Evolutionary conservation across 2,888 invertebrate genomes (phyloP), one percentile per base, ranked within the genome.

Genomic region (Lasioglossum villosulum): DNA sequence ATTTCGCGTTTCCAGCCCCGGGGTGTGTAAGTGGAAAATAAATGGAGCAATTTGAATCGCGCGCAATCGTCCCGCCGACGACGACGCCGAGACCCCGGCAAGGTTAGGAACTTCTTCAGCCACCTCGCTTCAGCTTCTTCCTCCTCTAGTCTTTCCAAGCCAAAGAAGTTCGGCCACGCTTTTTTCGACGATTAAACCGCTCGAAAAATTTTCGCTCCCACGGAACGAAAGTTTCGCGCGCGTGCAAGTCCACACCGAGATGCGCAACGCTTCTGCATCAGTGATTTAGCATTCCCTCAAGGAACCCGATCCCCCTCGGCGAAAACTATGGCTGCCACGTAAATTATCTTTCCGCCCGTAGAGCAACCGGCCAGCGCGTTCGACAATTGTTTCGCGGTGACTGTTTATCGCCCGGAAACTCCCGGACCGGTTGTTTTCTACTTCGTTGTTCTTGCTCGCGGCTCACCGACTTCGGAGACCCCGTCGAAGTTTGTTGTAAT

Each of bases 1-100:
- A 86, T 89, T 78, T 73, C 71, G 78, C 48, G 56, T 82, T 34
- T 14, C 37, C 52, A 45, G n/a, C 76, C 19, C 23, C 27, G 30
- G 71, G 37, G 63, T 37, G 70, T 77, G 79, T 75, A 73, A 80
- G 82, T 52, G 71, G 71, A 76, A 77, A 82, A 82, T 80, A 82
- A 80, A 89, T 78, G 80, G 73, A 63, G 81, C 80, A 74, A 87
- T 85, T 79, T 82, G 79, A 84, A 86, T 84, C 80, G 68, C 27
- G 72, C 34, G 63, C 39, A 34, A 71, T 72, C 71, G 75, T n/a
- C 48, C 19, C 52, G 52, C 10, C 10, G 37, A 14, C 45, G 68
- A 78, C n/a, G 37, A 27, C 45, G 68, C 68, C 37, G 48, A 42
- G 70, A 52, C 71, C 75, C 63, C 52, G 45, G 66, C 66, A 78